Percentiles rank a stretch among this genome's conserved stretches.
phyloP scores from a whole-genome alignment of 2,113 vertebrate genomes.

The Empidonax traillii region DNA sequence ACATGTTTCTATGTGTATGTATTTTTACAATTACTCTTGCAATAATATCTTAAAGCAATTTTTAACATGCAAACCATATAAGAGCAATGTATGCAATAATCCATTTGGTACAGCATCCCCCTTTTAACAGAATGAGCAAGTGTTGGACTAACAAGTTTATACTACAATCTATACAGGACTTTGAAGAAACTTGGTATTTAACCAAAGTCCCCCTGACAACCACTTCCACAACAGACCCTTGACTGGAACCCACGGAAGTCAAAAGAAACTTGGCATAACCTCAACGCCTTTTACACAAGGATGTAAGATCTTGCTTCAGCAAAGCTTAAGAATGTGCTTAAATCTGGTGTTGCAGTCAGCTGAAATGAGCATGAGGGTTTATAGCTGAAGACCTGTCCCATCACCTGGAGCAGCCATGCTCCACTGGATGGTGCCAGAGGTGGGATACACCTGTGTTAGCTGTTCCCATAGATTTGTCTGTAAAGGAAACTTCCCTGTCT shows the following conservation, averaged over 20 bases:
- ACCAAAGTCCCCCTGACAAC: not conserved
- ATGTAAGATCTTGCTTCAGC: not conserved
- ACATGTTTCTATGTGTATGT: not conserved
- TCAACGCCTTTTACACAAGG: not conserved
- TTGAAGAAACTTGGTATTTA: not conserved
- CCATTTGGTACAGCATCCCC: not conserved
- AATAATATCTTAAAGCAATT: not conserved
- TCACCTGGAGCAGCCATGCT: not conserved
- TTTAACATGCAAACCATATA: not conserved
- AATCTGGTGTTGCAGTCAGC: not conserved
- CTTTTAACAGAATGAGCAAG: not conserved
- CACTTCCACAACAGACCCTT: not conserved
- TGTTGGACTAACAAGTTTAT: not conserved
- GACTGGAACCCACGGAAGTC: not conserved
- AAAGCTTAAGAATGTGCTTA: not conserved
- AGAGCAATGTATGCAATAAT: not conserved
- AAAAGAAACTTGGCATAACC: not conserved
- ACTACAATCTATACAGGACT: not conserved
- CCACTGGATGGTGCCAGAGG: not conserved
- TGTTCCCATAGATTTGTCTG: not conserved
- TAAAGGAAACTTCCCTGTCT: not conserved
- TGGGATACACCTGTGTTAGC: not conserved
- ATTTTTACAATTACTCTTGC: not conserved
- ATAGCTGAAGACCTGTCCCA: not conserved
- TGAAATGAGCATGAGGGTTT: not conserved